These are phyloP conservation scores for Bradypodion pumilum DNA, from an alignment of 2,797 vertebrate genomes.

Conservation along the genomic window DNA sequence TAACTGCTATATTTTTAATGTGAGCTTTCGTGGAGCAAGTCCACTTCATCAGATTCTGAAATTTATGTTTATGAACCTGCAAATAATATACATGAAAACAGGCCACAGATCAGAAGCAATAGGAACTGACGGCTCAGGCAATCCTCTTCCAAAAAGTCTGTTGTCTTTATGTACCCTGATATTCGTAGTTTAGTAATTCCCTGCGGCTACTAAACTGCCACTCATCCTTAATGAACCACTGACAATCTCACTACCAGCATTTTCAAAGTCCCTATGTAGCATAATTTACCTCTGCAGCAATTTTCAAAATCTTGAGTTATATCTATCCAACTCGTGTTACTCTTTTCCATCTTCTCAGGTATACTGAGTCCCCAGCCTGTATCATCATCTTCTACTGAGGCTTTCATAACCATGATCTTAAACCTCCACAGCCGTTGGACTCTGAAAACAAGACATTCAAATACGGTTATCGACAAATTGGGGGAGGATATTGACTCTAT, in stretches of 20 bases:
- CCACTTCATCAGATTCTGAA: no score
- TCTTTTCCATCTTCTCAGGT: constrained; percentile 93
- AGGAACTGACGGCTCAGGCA: neutral
- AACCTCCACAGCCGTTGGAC: constrained; percentile 56
- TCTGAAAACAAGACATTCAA: neutral
- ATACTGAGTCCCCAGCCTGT: constrained; percentile 91
- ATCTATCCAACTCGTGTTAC: constrained; percentile 92
- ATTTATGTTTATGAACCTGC: no score
- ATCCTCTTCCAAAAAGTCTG: neutral
- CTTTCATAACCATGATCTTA: constrained; percentile 93
- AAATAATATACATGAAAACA: neutral
- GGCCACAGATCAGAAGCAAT: neutral
- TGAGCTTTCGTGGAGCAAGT: no score
- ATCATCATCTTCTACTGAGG: constrained; percentile 92
- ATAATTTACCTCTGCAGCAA: constrained; percentile 89
- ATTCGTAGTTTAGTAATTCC: neutral
- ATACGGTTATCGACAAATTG: neutral
- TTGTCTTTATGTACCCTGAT: neutral
- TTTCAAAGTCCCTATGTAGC: constrained; percentile 17
- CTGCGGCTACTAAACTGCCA: neutral
- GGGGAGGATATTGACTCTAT: no score
- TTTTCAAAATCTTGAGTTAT: constrained; percentile 95
- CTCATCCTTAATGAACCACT: neutral
- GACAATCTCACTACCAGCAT: neutral
- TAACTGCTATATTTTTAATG: no score